Percentiles rank a stretch among this genome's conserved stretches.
These are phyloP conservation scores for Dipodomys spectabilis DNA, from an alignment of 2,113 vertebrate genomes.

Conservation along the genomic window DNA sequence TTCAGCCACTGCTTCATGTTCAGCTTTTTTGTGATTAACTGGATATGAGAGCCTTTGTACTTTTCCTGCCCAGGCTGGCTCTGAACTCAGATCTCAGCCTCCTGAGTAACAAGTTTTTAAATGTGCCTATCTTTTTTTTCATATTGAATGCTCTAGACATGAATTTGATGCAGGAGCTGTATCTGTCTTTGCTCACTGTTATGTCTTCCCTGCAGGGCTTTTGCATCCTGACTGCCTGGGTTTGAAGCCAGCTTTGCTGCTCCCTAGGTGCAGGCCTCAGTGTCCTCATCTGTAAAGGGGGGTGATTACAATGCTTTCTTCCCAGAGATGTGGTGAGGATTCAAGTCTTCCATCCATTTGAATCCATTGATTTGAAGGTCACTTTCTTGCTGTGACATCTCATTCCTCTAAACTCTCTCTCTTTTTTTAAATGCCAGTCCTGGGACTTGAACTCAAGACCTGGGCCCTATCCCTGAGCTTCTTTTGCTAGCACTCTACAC, in stretches of 20 bases:
- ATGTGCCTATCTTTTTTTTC: slow-evolving; percentile 10
- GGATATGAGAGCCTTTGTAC: too few relatives aligned
- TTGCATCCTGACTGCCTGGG: neutral
- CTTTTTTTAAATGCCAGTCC: too few relatives aligned
- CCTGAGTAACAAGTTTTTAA: neutral
- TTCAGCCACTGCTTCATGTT: neutral
- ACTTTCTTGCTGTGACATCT: neutral
- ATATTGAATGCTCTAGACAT: neutral
- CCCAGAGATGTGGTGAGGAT: neutral
- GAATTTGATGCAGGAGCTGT: slow-evolving; percentile 8
- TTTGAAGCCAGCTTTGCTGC: neutral
- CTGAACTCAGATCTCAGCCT: too few relatives aligned
- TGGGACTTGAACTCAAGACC: too few relatives aligned
- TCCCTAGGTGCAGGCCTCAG: neutral
- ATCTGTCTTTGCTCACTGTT: neutral
- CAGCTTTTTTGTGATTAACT: too few relatives aligned
- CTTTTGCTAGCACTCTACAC: too few relatives aligned
- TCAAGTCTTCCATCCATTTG: neutral
- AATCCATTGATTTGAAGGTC: neutral
- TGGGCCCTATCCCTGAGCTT: too few relatives aligned
- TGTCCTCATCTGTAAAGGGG: neutral
- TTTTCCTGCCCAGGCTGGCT: too few relatives aligned
- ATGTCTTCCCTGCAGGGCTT: neutral
- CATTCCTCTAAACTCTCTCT: neutral
- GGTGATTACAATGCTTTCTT: neutral